phyloP scores from a whole-genome alignment of 1,140 invertebrate species.

The Eupeodes corollae region DNA sequence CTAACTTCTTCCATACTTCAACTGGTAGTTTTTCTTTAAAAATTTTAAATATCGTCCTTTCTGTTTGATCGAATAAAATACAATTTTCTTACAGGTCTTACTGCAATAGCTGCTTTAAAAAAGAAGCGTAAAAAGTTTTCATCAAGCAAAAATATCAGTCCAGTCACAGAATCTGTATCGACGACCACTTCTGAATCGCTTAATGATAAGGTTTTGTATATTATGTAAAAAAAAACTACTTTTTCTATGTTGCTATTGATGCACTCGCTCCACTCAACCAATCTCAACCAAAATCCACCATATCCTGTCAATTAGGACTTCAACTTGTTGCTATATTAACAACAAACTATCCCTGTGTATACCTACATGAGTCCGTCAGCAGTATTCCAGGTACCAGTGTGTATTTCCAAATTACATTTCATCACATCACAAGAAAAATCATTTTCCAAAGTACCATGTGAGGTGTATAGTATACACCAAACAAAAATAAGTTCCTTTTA shows the following conservation, averaged over 20 bases:
- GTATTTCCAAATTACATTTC: background rate
- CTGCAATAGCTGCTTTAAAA: slow-evolving; percentile 55
- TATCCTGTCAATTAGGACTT: too few species aligned
- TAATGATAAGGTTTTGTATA: slow-evolving; percentile 15
- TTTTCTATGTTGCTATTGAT: background rate
- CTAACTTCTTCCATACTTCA: slow-evolving; percentile 32
- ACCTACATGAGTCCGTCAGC: background rate
- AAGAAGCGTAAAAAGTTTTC: slow-evolving; percentile 71
- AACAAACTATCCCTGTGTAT: too few species aligned
- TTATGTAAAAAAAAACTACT: background rate
- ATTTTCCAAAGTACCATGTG: background rate
- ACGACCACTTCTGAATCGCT: slow-evolving; percentile 10
- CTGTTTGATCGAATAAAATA: background rate
- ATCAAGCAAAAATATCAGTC: slow-evolving; percentile 55
- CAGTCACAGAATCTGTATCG: slow-evolving; percentile 36
- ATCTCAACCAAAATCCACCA: too few species aligned
- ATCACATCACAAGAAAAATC: background rate
- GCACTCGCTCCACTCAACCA: background rate
- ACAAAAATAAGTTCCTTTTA: too few species aligned
- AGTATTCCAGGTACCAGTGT: too few species aligned
- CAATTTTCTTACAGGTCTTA: slow-evolving; percentile 28
- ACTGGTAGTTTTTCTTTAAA: slow-evolving; percentile 11
- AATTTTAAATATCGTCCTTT: background rate
- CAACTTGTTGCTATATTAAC: too few species aligned
- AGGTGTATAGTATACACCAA: too few species aligned